Evolutionary conservation across 2,113 vertebrate species (phyloP).

Genomic region (Varanus komodoensis): DNA sequence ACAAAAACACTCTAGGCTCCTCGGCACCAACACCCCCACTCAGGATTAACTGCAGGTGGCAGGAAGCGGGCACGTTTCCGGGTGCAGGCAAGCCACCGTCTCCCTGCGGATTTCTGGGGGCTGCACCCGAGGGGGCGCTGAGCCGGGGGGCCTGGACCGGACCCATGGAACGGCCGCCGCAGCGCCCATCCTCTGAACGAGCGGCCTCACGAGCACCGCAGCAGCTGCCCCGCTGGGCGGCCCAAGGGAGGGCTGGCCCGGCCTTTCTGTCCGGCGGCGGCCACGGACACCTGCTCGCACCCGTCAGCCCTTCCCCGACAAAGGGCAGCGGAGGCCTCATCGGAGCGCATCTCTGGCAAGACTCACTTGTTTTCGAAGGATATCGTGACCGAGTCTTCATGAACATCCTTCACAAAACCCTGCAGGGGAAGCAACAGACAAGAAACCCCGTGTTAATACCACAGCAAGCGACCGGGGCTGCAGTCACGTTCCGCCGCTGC

Average conservation of each 20-base stretch:
- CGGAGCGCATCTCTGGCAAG: slow-evolving; percentile 18
- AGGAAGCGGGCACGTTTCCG: background rate
- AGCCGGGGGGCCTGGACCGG: background rate
- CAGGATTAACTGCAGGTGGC: no score
- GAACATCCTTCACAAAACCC: slow-evolving; percentile 94
- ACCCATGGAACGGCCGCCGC: background rate
- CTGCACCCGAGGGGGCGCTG: no score
- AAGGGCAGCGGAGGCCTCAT: background rate
- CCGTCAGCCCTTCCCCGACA: background rate
- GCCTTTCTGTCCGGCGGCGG: background rate
- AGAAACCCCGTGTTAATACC: background rate
- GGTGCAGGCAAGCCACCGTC: no score
- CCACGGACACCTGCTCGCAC: background rate
- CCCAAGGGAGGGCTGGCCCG: background rate
- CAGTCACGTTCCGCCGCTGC: no score
- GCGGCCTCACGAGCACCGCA: background rate
- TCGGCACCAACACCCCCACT: background rate
- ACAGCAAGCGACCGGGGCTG: no score
- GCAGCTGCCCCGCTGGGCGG: background rate
- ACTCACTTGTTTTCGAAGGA: slow-evolving; percentile 97
- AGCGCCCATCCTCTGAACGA: accelerated
- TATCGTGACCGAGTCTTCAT: slow-evolving; percentile 92
- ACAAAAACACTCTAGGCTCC: background rate
- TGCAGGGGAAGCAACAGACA: slow-evolving; percentile 68
- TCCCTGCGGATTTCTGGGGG: background rate